phyloP scores from a whole-genome alignment of 2,113 vertebrate genomes.

The Chelonoidis abingdonii region DNA sequence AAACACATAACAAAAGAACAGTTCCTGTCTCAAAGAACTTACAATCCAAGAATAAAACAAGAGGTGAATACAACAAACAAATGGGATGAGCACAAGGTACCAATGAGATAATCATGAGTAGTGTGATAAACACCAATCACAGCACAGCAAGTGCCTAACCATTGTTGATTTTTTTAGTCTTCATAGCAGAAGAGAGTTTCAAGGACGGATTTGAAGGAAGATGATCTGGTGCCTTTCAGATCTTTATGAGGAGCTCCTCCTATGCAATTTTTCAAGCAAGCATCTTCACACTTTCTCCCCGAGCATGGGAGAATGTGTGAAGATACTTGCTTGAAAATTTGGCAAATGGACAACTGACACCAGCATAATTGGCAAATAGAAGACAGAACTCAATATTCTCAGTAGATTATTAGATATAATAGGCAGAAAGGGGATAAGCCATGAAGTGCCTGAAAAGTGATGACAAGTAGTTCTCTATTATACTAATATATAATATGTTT shows the following conservation, averaged over 20 bases:
- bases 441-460: neutral
- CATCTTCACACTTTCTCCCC: neutral
- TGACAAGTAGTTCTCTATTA: neutral
- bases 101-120: neutral
- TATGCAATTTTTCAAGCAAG: neutral
- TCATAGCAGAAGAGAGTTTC: neutral
- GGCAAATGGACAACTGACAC: neutral
- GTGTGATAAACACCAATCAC: neutral
- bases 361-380: neutral
- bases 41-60: neutral
- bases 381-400: neutral
- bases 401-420: neutral
- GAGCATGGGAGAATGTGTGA: neutral
- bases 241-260: neutral
- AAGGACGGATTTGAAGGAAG: neutral
- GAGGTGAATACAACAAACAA: neutral
- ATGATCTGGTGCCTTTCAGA: neutral
- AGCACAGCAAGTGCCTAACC: neutral
- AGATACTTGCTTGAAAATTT: neutral
- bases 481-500: neutral
- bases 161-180: neutral
- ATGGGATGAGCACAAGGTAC: rapidly evolving
- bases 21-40: neutral
- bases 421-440: neutral
- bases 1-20: neutral